Evolutionary conservation across 1,140 invertebrate species (phyloP), one percentile per base, ranked within the genome.

Genomic region (Zaprionus ornatus): DNA sequence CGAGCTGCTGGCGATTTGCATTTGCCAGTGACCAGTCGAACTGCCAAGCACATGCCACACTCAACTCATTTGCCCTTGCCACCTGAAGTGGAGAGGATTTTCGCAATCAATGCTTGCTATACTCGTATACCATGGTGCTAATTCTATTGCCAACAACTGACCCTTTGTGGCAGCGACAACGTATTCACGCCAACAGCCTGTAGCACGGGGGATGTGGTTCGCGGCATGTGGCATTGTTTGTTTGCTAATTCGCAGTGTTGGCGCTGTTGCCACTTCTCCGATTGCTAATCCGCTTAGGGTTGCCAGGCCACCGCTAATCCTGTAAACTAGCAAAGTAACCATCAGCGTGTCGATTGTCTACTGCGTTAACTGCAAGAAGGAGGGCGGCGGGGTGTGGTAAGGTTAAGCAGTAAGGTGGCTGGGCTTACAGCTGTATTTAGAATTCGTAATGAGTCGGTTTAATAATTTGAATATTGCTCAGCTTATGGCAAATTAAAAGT

Each of bases 231-330:
- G 56, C 45, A 56, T 21, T 66, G 52, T 76, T 60, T 67, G 52
- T 64, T 42, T 40, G 48, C 61, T 59, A 15, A 50, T 64, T 27
- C 25, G 32, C 25, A 17, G 21, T 25, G 29, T 66, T 62, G 63
- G 50, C 59, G 25, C 35, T 62, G 55, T 45, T 63, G 13, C 5
- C n/a, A 32, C 13, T 23, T 21, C 21, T 54, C 19, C 29, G 54
- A 40, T 71, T 62, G 69, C 57, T 87, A 87, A 87, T 82, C 83
- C 67, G 77, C 84, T 88, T 87, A 83, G 77, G 55, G 78, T 88
- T 87, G 80, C 84, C 60, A 86, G 68, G 82, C 70, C 75, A 80
- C 85, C 68, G 77, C 54, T 86, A 83, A 87, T 83, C 77, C 84
- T 59, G 71, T 82, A 68, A 88, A 83, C 82, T 83, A 82, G 86